Evolutionary conservation across 1,140 invertebrate genomes (phyloP).

Genomic region (Achroia grisella): DNA sequence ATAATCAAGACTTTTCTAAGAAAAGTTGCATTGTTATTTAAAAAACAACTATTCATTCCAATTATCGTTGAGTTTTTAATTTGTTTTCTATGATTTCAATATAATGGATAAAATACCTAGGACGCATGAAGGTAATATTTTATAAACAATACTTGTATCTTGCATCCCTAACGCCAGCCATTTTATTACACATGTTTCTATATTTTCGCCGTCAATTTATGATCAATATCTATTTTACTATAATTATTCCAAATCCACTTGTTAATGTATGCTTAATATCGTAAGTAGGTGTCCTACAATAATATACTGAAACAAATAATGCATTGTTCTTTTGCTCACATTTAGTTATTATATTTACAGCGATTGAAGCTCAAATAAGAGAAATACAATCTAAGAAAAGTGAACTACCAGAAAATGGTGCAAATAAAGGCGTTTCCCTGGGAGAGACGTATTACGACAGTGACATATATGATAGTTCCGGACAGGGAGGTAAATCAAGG

Average conservation of each 20-base stretch:
- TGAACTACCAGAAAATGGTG: constrained; percentile 77
- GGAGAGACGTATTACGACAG: constrained; percentile 93
- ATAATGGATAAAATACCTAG: constrained; percentile 84
- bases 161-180: background rate
- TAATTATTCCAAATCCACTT: background rate
- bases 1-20: no score
- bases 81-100: background rate
- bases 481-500: constrained; percentile 79
- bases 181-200: background rate
- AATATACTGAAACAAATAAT: no score
- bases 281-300: no score
- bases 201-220: background rate
- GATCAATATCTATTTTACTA: background rate
- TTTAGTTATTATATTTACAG: constrained; percentile 70
- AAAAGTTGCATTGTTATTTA: background rate
- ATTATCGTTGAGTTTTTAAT: no score
- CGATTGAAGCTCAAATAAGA: constrained; percentile 94
- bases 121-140: constrained; percentile 83
- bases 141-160: background rate
- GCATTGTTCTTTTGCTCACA: no score
- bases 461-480: constrained; percentile 90
- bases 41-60: no score
- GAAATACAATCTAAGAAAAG: constrained; percentile 93
- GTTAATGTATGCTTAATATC: no score
- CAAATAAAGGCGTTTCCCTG: constrained; percentile 85